Evolutionary conservation across 1,140 invertebrate species (phyloP), one percentile per base, ranked within the genome.

Genomic region (Phymorhynchus buccinoides): DNA sequence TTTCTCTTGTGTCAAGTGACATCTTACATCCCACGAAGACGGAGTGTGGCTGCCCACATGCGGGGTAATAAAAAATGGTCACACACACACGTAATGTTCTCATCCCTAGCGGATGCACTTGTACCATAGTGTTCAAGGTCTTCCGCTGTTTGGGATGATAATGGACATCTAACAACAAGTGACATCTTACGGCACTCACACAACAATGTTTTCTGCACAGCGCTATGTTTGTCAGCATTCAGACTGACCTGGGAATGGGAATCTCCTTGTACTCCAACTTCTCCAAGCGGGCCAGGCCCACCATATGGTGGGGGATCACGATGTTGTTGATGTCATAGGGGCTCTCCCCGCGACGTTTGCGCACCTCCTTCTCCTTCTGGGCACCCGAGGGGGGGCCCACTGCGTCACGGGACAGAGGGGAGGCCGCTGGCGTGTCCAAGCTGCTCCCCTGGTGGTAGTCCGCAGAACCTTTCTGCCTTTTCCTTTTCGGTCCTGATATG

Each of bases 311-410:
- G 14, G 98, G 98, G 94, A 99, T 99, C 88, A 99, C 97, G 93
- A 99, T 99, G 94, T 99, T 99, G 94, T 99, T 97, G 92, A 99
- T 99, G 93, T 99, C 98, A 93, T 97, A 99, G 0, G 97, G 97
- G 92, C 95, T 95, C 87, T 96, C 95, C 87, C 95, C 94, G 89
- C 94, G 95, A 32, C 89, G 85, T 71, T 91, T 91, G 89, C 95
- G 94, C 85, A 89, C 88, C 88, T 91, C 90, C 82, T 93, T 91
- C 30, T 91, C 90, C 71, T 90, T 91, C 16, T 86, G 75, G 6
- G 87, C 84, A n/a, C 81, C 82, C 42, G 87, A 88, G 73, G 82
- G 77, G 18, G 87, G 85, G n/a, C n/a, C n/a, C 12, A 88, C 81
- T 66, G 84, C 37, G 84, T 85, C 85, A 32, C 80, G 78, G 35